These are phyloP conservation scores for Takifugu ocellatus DNA, from an alignment of 2,797 vertebrate genomes.

Conservation along the genomic window DNA sequence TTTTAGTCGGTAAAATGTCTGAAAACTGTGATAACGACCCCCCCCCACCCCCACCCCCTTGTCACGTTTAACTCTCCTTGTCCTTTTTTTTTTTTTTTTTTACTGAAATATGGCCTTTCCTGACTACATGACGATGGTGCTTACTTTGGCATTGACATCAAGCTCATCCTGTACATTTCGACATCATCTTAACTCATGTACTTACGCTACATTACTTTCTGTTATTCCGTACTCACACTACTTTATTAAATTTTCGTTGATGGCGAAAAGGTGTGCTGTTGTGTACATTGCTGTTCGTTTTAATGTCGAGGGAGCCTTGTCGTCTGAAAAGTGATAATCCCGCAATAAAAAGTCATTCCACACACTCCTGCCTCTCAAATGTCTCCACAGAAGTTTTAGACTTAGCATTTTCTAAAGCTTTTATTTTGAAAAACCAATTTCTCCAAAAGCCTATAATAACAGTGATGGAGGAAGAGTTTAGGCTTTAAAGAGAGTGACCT, in stretches of 20 bases:
- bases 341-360: constrained; percentile 81
- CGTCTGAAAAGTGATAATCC: constrained; percentile 82
- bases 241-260: constrained; percentile 81
- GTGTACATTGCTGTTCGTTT: constrained; percentile 80
- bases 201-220: constrained; percentile 72
- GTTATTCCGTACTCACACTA: constrained; percentile 76
- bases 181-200: constrained; percentile 66
- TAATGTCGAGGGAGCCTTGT: constrained; percentile 78
- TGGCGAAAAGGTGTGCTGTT: constrained; percentile 79
- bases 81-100: constrained; percentile 71
- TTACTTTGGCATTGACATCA: constrained; percentile 80
- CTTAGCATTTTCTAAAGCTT: too few relatives aligned
- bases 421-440: too few relatives aligned
- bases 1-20: constrained; percentile 78
- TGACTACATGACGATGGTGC: constrained; percentile 81
- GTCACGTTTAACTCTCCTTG: constrained; percentile 72
- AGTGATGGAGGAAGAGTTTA: too few relatives aligned
- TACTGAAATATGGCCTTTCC: constrained; percentile 77
- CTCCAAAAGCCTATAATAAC: too few relatives aligned
- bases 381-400: constrained; percentile 22
- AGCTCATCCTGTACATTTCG: constrained; percentile 72
- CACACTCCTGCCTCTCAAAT: constrained; percentile 56
- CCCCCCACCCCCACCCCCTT: constrained; percentile 50
- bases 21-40: constrained; percentile 80
- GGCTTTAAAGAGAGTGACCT: too few relatives aligned